Evolutionary conservation across 2,797 vertebrate genomes (phyloP), one percentile per base, ranked within the genome.

Genomic region (Masticophis lateralis): DNA sequence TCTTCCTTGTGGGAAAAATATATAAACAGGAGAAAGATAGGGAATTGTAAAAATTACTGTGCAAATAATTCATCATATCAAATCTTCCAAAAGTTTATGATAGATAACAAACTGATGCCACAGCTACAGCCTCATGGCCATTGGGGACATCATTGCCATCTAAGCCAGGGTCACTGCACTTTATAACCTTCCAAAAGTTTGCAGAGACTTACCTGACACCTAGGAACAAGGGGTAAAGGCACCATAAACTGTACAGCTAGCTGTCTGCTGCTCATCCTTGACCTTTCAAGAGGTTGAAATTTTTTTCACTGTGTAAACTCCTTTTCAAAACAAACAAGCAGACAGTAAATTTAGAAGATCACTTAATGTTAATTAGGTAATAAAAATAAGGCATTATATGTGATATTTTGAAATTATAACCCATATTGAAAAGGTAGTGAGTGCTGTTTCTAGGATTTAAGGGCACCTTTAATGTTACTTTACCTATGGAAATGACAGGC

Each of bases 201-300:
- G 91, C 93, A 94, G 93, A 90, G 94, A 96, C 97, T 96, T 95
- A 96, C 95, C 95, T 96, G 96, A 96, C 97, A 97, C 96, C 96
- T 97, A 96, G 95, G 96, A 97, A 97, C 97, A 97, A 97, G 95
- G 94, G 96, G 94, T 96, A 97, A 96, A 97, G 97, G 96, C 0
- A 0, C 94, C 96, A 96, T 97, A 97, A 97, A 97, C 97, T 98
- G 96, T 95, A 91, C 87, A 96, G 93, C 95, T 97, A 96, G 96
- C 97, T 97, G 97, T 97, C 97, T 98, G 97, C 96, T 97, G 97
- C 96, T 96, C 96, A 97, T 97, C 87, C 27, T 95, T 97, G 97
- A 98, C 97, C 97, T 97, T 97, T 97, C 91, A 95, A 95, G 28
- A 28, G 92, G 79, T 95, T 92, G 87, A 96, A 59, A 96, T 97